Evolutionary conservation across 2,888 invertebrate genomes (phyloP), one percentile per base, ranked within the genome.

Genomic region (Thumatha senex): DNA sequence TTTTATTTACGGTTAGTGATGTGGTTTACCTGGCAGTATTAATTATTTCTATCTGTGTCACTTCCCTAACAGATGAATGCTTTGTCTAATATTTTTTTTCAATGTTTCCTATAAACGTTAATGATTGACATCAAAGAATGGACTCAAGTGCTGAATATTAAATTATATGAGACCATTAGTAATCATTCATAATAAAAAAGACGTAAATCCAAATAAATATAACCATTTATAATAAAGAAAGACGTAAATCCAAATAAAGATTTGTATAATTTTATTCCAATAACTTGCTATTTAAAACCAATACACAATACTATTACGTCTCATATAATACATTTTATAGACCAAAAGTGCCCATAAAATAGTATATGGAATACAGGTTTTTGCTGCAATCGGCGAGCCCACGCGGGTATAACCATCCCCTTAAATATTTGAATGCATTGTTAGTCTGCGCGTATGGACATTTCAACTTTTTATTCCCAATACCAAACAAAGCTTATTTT

Each of bases 401-500:
- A 66, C 66, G 60, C 57, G 60, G 41, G 56, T 75, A 81, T 83
- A 79, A 77, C 82, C 76, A 66, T 73, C 77, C 81, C 78, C 76
- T 82, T 80, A 86, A 82, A 79, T 79, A 78, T 77, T 72, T 69
- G 55, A 63, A 75, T 67, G 75, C 83, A 85, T 85, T 89, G 86
- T 86, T 74, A 72, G 60, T 74, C 60, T 48, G 63, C 74, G 40
- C 53, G 49, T 63, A 84, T 83, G 84, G 82, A 80, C 82, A 82
- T 84, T 86, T 78, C 80, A 80, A 81, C 76, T 89, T 89, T 89
- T 89, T 89, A 87, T 72, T 52, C 40, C 56, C 67, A 67, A 38
- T 63, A 57, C 76, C 78, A 78, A 82, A 87, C 84, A 86, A 85
- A 78, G 82, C 76, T 77, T 84, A 84, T 83, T 86, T 85, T 84